Percentiles rank a stretch among this genome's conserved stretches.
Evolutionary conservation across 2,797 vertebrate species (phyloP).

Genomic region (Delichon dasypus): DNA sequence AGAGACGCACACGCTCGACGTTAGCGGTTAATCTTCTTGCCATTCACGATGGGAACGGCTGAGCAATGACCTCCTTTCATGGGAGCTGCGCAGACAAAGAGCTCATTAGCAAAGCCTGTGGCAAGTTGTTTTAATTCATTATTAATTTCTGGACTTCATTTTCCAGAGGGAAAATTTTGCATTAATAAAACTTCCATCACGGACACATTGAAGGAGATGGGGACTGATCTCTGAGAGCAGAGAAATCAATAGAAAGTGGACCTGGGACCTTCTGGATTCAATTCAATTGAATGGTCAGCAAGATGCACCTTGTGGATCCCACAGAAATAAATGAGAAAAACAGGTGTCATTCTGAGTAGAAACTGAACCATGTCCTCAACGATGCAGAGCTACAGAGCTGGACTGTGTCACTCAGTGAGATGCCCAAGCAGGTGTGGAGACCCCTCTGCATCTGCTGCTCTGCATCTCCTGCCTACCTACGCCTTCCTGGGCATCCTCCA

Average conservation of each 20-base stretch:
- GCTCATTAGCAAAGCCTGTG: constrained; percentile 54
- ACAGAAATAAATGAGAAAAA: background rate
- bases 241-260: background rate
- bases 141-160: constrained; percentile 65
- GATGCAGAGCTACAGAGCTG: background rate
- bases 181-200: constrained; percentile 37
- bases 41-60: background rate
- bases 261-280: background rate
- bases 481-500: background rate
- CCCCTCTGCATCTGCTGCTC: background rate
- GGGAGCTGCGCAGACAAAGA: constrained; percentile 44
- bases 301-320: background rate
- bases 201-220: background rate
- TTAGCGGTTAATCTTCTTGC: constrained; percentile 31
- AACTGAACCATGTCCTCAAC: background rate
- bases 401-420: fast-evolving
- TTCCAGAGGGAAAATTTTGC: constrained; percentile 47
- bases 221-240: background rate
- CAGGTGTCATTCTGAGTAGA: background rate
- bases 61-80: constrained; percentile 65
- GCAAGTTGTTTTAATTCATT: constrained; percentile 68
- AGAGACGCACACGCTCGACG: background rate
- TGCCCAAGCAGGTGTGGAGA: background rate
- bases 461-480: background rate
- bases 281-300: background rate